These are phyloP conservation scores for Lepus americanus DNA, from an alignment of 2,113 vertebrate species.

Conservation along the genomic window DNA sequence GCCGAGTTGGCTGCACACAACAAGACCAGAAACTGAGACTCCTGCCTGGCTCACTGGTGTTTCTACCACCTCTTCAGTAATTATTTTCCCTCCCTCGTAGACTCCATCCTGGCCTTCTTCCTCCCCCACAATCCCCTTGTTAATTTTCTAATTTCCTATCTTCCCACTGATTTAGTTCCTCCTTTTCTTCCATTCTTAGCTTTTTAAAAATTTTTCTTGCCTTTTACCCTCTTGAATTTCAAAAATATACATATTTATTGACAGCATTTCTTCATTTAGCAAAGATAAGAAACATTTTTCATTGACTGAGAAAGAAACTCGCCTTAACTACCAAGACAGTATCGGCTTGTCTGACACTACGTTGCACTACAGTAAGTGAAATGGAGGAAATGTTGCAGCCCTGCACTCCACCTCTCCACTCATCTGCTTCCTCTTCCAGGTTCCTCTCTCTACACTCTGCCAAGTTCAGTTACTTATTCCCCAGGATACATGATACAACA, in stretches of 20 bases:
- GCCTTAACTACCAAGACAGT: neutral
- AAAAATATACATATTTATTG: neutral
- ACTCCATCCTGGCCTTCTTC: no score
- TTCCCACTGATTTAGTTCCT: neutral
- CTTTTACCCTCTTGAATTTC: neutral
- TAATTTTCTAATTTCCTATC: neutral
- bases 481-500: conserved; percentile 76
- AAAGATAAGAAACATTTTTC: neutral
- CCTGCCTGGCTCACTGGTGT: neutral
- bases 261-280: neutral
- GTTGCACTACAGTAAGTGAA: neutral
- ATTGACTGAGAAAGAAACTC: neutral
- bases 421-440: neutral
- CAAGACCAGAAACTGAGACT: neutral
- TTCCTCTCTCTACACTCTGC: neutral
- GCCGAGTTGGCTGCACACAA: neutral
- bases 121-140: neutral
- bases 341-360: neutral
- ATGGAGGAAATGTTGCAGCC: neutral
- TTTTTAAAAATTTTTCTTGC: neutral
- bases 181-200: neutral
- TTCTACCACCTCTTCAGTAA: neutral
- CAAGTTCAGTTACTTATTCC: conserved; percentile 29
- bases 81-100: neutral
- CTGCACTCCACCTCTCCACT: neutral